Evolutionary conservation across 2,113 vertebrate species (phyloP).

Genomic region (Lampris megalopsis): DNA sequence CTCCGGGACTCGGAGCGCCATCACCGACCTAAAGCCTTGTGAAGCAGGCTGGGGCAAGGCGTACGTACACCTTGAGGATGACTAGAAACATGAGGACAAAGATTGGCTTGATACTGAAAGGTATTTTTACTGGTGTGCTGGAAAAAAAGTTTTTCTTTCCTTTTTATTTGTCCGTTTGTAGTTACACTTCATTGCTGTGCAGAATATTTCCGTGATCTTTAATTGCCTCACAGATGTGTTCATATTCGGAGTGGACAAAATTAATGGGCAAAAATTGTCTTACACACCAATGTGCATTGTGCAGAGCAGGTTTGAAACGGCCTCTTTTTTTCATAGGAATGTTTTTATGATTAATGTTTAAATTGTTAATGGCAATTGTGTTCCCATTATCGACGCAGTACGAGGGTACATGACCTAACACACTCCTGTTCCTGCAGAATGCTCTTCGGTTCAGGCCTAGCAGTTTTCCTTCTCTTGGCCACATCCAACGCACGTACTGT

Average conservation of each 20-base stretch:
- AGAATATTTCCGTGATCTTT: no score
- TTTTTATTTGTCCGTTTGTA: no score
- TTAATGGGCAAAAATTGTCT: no score
- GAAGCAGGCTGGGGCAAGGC: neutral
- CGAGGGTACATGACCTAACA: neutral
- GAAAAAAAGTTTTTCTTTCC: no score
- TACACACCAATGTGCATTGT: no score
- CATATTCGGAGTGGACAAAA: no score
- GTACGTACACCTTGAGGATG: constrained; percentile 42
- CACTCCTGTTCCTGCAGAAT: constrained; percentile 61
- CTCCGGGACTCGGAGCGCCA: neutral
- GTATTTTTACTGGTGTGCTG: constrained; percentile 27
- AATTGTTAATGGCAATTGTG: neutral
- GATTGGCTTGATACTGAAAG: constrained; percentile 49
- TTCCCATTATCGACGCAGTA: neutral
- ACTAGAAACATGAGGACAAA: constrained; percentile 8
- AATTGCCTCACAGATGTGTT: no score
- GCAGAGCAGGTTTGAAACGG: no score
- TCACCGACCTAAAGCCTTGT: neutral
- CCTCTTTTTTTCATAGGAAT: no score
- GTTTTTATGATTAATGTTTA: neutral
- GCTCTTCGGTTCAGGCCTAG: constrained; percentile 58
- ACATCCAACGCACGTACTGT: constrained; percentile 14
- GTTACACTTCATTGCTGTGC: no score
- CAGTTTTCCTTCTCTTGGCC: constrained; percentile 67